These are phyloP conservation scores for Rana temporaria DNA, from an alignment of 2,113 vertebrate species.

Conservation along the genomic window DNA sequence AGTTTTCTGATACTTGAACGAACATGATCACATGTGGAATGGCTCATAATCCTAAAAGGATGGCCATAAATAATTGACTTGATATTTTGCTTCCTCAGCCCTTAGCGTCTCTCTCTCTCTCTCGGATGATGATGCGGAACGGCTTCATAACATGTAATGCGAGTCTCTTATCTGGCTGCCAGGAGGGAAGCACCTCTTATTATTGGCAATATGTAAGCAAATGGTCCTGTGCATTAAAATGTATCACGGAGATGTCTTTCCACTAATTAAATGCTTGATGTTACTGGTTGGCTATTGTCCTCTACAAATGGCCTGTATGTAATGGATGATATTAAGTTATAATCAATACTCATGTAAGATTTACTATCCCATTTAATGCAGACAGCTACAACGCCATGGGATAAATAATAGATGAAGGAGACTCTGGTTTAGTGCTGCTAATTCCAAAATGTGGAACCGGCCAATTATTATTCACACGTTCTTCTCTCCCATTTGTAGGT, in stretches of 20 bases:
- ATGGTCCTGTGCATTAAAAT: constrained; percentile 46
- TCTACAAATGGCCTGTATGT: constrained; percentile 61
- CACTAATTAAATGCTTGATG: constrained; percentile 59
- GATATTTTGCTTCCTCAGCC: constrained; percentile 51
- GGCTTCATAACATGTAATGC: constrained; percentile 4
- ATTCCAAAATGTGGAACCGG: constrained; percentile 44
- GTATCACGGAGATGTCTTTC: constrained; percentile 49
- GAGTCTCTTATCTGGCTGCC: constrained; percentile 25
- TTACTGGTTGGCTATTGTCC: constrained; percentile 41
- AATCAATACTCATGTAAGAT: constrained; percentile 73
- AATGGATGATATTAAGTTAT: constrained; percentile 65
- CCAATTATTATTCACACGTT: constrained; percentile 17
- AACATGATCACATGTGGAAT: not conserved
- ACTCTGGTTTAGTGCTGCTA: constrained; percentile 40
- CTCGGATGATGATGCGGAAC: constrained; percentile 32
- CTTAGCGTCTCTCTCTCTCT: not conserved
- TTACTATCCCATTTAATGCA: constrained; percentile 64
- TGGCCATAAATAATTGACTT: constrained; percentile 30
- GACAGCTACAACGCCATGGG: constrained; percentile 58
- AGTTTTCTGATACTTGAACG: not conserved
- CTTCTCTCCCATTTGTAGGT: not conserved
- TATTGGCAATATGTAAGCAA: constrained; percentile 39
- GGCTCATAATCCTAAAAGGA: constrained; percentile 15
- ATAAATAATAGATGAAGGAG: constrained; percentile 67
- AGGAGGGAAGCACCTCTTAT: constrained; percentile 8